Evolutionary conservation across 2,888 invertebrate genomes (phyloP).

Genomic region (Chaetogeoica ovagalla): DNA sequence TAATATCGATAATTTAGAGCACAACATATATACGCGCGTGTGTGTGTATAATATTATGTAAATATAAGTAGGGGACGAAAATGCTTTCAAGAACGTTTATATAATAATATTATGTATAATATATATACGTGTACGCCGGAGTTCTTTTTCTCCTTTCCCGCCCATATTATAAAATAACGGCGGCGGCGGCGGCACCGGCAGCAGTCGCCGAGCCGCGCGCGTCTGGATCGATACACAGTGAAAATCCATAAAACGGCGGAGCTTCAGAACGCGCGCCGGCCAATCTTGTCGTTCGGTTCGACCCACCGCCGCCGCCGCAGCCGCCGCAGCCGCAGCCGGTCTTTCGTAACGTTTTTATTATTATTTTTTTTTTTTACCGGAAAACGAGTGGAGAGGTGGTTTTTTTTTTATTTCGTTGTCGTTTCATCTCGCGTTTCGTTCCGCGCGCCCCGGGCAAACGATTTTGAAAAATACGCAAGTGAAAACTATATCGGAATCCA

Average conservation of each 20-base stretch:
- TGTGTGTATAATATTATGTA: neutral
- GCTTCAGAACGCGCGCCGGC: slow-evolving; percentile 18
- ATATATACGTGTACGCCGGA: neutral
- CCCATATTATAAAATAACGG: neutral
- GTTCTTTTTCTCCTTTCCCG: slow-evolving; percentile 15
- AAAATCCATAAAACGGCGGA: slow-evolving; percentile 52
- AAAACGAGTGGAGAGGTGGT: too few relatives aligned
- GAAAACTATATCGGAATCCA: neutral
- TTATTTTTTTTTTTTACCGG: too few relatives aligned
- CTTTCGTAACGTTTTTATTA: neutral
- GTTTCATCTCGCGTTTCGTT: neutral
- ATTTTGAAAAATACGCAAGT: too few relatives aligned
- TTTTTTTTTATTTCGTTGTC: neutral
- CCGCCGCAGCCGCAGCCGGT: neutral
- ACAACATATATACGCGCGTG: neutral
- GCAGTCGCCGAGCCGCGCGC: neutral
- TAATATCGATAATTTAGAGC: neutral
- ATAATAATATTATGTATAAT: neutral
- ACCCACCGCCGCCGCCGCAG: slow-evolving; percentile 1
- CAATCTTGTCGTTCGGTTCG: slow-evolving; percentile 43
- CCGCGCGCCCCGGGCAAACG: too few relatives aligned
- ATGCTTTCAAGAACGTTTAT: slow-evolving; percentile 28
- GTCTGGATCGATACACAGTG: slow-evolving; percentile 48
- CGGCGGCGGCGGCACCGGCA: neutral
- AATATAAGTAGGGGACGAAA: neutral